These are phyloP conservation scores for Elgonia sp. DNA, from an alignment of 2,888 invertebrate genomes.

Conservation along the genomic window DNA sequence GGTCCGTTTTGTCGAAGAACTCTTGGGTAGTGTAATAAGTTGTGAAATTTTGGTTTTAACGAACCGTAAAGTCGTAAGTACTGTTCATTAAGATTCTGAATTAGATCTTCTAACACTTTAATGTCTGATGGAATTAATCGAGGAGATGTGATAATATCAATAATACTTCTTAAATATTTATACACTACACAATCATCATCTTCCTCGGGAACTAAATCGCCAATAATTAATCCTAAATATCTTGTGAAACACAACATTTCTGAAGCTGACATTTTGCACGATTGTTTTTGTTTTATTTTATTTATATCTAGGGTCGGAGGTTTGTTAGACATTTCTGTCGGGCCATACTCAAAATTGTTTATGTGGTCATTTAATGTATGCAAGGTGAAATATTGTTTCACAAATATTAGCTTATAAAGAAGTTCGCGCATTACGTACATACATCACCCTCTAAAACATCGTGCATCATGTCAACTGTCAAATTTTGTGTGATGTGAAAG, in stretches of 20 bases:
- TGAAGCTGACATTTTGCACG: slow-evolving; percentile 40
- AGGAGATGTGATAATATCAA: slow-evolving; percentile 64
- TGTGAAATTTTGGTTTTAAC: slow-evolving; percentile 50
- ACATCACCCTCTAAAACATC: slow-evolving; percentile 39
- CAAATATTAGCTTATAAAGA: slow-evolving; percentile 44
- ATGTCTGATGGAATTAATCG: slow-evolving; percentile 41
- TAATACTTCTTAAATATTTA: slow-evolving; percentile 51
- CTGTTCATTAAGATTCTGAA: slow-evolving; percentile 20
- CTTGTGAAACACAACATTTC: slow-evolving; percentile 44
- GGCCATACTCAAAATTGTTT: slow-evolving; percentile 49
- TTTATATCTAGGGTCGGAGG: slow-evolving; percentile 36
- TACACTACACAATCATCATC: slow-evolving; percentile 55
- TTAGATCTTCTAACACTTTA: slow-evolving; percentile 24
- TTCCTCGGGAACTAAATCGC: slow-evolving; percentile 56
- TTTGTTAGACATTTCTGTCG: slow-evolving; percentile 54
- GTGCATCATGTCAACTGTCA: slow-evolving; percentile 39
- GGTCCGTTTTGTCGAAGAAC: slow-evolving; percentile 51
- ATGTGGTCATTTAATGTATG: slow-evolving; percentile 47
- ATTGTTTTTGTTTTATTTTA: slow-evolving; percentile 33
- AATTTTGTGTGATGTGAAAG: slow-evolving; percentile 36
- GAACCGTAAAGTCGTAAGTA: slow-evolving; percentile 26
- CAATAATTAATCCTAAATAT: slow-evolving; percentile 62
- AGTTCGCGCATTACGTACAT: slow-evolving; percentile 36
- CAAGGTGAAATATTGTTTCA: slow-evolving; percentile 49
- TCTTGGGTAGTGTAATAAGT: slow-evolving; percentile 28